Evolutionary conservation across 2,888 invertebrate species (phyloP), one percentile per base, ranked within the genome.

Genomic region (Panorpa germanica): DNA sequence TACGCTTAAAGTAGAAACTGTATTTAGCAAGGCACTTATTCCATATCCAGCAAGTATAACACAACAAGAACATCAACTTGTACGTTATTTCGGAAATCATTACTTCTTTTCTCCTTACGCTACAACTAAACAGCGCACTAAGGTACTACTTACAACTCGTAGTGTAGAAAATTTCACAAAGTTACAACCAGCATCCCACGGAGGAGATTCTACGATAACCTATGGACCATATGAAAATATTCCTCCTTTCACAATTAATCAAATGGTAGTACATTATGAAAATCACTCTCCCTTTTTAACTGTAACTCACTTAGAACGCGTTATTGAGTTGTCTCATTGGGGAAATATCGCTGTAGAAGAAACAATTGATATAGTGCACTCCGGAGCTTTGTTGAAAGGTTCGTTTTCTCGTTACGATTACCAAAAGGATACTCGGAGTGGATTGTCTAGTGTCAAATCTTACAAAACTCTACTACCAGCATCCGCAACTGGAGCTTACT

Each of bases 261-360:
- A 74, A 39, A 50, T 95, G 41, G 58, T 58, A 22, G 60, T 96
- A 19, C 98, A 99, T 52, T 95, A 77, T 49, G 96, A 95, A 54
- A 98, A 95, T 53, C 91, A 93, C 50, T 69, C 81, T 22, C 93
- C 96, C 17, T 98, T 99, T 55, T 57, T 99, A 39, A 85, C 86
- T n/a, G 86, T 95, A 0, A 82, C 81, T 1, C 65, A 67, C 25
- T 53, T 98, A 40, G 80, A 83, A 42, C 67, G 98, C 28, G 59
- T 71, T 0, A 80, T 99, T 43, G 96, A 98, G 57, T 72, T 99
- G 3, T 98, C 96, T 0, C 96, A 98, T 51, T 99, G 98, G 98
- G 96, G 96, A 6, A 95, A 96, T 47, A 85, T 99, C 43, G 96
- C 96, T 13, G 67, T 99, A 2, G 93, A 96, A 50, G 98, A 99